phyloP scores from a whole-genome alignment of 2,113 vertebrate genomes.

The Daphoenositta chrysoptera region DNA sequence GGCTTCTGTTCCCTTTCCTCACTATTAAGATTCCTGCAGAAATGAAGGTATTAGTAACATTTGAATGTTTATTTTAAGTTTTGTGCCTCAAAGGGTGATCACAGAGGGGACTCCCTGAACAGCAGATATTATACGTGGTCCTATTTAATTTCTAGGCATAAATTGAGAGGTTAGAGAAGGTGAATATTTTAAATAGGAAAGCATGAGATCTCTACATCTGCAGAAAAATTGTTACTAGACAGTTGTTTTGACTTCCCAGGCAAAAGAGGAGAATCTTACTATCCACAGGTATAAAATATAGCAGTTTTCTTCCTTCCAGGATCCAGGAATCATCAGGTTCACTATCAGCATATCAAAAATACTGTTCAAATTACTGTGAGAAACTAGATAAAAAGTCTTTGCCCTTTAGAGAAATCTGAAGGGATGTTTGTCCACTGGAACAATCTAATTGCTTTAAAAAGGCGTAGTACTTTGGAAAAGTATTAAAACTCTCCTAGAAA shows the following conservation, averaged over 20 bases:
- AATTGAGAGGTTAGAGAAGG: neutral
- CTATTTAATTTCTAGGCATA: neutral
- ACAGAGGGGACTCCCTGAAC: fast-evolving
- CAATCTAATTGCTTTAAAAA: neutral
- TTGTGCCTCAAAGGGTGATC: no score
- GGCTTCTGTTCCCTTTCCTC: neutral
- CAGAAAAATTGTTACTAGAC: neutral
- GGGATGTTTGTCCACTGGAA: neutral
- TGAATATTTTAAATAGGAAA: neutral
- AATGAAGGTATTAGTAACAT: neutral
- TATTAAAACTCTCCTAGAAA: neutral
- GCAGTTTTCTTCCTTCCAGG: neutral
- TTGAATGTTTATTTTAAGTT: neutral
- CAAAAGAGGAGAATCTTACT: neutral
- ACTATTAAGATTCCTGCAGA: neutral
- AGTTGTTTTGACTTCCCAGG: neutral
- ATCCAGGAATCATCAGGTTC: neutral
- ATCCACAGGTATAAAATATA: neutral
- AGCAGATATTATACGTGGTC: neutral
- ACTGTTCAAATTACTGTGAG: neutral
- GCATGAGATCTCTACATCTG: neutral
- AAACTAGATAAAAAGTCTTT: neutral
- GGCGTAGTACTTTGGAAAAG: neutral
- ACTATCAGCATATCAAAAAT: neutral
- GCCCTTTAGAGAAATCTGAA: neutral